Evolutionary conservation across 2,797 vertebrate genomes (phyloP).

Genomic region (Falco concolor): DNA sequence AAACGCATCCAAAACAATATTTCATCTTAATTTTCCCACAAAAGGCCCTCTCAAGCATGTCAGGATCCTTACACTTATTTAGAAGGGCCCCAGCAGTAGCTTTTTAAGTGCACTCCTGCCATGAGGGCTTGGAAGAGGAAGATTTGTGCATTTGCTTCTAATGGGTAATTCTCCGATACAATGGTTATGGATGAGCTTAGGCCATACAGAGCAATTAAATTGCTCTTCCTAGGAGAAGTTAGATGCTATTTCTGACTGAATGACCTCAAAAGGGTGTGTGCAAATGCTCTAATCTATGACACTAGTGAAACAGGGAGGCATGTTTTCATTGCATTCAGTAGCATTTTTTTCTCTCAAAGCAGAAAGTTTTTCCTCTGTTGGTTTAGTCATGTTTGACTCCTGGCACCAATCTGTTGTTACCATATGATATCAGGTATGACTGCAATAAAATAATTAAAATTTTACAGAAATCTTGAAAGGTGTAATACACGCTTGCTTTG

Average conservation of each 20-base stretch:
- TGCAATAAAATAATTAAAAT: not conserved
- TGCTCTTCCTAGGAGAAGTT: not conserved
- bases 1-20: not conserved
- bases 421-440: not conserved
- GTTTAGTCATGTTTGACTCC: not conserved
- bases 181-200: not conserved
- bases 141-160: conserved; percentile 1
- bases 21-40: not conserved
- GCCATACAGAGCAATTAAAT: not conserved
- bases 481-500: not conserved
- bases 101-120: not conserved
- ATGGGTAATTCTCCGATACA: not conserved
- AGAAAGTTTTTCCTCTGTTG: not conserved
- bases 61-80: not conserved
- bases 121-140: not conserved
- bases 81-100: not conserved
- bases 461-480: not conserved
- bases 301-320: not conserved
- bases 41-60: not conserved
- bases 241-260: conserved; percentile 32
- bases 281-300: not conserved
- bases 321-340: not conserved
- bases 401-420: not conserved
- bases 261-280: conserved; percentile 5
- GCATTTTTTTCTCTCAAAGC: not conserved